Base-by-base conservation (phyloP, 2,113 vertebrate species). In the Tricholaema leucomelas region DNA sequence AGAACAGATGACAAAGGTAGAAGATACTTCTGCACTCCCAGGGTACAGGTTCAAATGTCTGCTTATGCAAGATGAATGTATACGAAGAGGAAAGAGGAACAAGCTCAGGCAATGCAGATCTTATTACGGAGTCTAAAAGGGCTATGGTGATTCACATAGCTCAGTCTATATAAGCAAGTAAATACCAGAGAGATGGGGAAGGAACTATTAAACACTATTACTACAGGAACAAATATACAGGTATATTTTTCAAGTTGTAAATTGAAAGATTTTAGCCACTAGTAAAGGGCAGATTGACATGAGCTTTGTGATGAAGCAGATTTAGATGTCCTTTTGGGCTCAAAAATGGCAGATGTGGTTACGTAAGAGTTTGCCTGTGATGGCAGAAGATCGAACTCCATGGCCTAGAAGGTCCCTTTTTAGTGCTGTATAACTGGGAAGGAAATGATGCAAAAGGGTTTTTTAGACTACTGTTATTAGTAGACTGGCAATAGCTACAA, bases 341-440 rank as follows among this genome's bases (percentile, higher is more conserved):
- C 61, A 12, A 6, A 8, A 13, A 0, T 24, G 6, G 35, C 0
- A 0, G 56, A 15, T 4, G 16, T 10, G 28, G 48, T 11, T 46
- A 2, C 17, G 19, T 12, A 36, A n/a, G 21, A 23, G 17, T 12
- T 77, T 30, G 82, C 12, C 50, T 19, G 24, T 3, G 7, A 10
- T 15, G 30, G 38, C 38, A 40, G 35, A 55, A 50, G 44, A 59
- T n/a, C 76, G 61, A 4, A 35, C n/a, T 31, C 35, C 14, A 2
- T 0, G 10, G 65, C 48, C 77, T 33, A 54, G 28, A 52, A 1
- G 2, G 42, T 33, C 42, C 24, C 10, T 15, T 40, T 59, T 15
- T 19, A 50, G 31, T 23, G 36, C 40, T 36, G 21, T 35, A 20
- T 30, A 36, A 12, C 46, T 33, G 30, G 65, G 80, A 71, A 64